Evolutionary conservation across 1,140 invertebrate species (phyloP), one percentile per base, ranked within the genome.

Genomic region (Hycleus cichorii): DNA sequence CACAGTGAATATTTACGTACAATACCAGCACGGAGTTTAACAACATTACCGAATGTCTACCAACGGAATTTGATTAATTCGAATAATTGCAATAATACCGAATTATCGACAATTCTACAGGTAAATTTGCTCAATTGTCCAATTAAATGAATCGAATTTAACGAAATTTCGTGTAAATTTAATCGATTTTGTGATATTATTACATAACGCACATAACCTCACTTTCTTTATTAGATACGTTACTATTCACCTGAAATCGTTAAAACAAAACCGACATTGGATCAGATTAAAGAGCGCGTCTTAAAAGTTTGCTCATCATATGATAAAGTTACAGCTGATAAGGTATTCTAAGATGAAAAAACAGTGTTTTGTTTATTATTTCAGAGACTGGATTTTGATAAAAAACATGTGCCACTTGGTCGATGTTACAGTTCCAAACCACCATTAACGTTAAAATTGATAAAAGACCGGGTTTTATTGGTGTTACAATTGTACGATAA

Each of bases 401-500:
- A 32, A 5, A 42, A 18, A 18, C 18, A 42, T 68, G 72, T 76
- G 71, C 73, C 77, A 75, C 76, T 76, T 69, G 77, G 78, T 69
- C 82, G 86, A 76, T 79, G 79, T 74, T 92, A 89, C 82, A 85
- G 87, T 76, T 76, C 75, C 60, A 82, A 80, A 63, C 79, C 83
- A 63, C 89, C 90, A 64, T 78, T 93, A 68, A 82, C 88, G 58
- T 76, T 95, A 71, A 85, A 91, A 65, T 78, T 89, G 69, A 92
- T 97, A 75, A 75, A 80, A 71, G 87, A 93, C 73, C 83, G 95
- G 72, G 91, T 97, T 55, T 76, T 96, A 66, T 85, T 97, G 75
- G 90, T 96, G 59, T 84, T 97, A 59, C 93, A 92, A 80, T 85
- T 97, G 64, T 98, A 92, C 81, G 95, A 98, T 80, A 97, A 98